Evolutionary conservation across 2,888 invertebrate species (phyloP).

Genomic region (Drosophila nr. fundita): DNA sequence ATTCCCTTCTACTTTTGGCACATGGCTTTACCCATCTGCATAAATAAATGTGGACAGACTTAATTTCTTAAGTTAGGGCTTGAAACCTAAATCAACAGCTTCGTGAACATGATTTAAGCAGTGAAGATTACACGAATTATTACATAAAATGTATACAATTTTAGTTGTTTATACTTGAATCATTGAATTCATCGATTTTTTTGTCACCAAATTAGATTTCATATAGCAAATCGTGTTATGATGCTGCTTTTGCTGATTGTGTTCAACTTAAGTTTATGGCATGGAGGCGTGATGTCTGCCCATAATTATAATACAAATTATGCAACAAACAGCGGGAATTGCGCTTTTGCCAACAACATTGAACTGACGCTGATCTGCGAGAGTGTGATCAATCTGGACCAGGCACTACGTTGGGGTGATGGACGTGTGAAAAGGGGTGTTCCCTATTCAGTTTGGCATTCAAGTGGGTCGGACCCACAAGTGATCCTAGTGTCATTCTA

Average conservation of each 20-base stretch:
- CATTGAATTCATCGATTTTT: background rate
- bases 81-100: background rate
- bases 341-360: slow-evolving; percentile 1
- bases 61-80: background rate
- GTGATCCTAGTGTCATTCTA: slow-evolving; percentile 18
- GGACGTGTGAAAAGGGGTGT: background rate
- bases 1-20: background rate
- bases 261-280: slow-evolving; percentile 2
- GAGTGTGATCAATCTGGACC: background rate
- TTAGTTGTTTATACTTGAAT: background rate
- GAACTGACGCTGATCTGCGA: slow-evolving; percentile 8
- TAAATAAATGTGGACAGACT: background rate
- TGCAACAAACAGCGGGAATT: background rate
- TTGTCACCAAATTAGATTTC: slow-evolving; percentile 10
- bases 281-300: background rate
- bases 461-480: fast-evolving
- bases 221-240: slow-evolving; percentile 11
- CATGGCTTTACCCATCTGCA: background rate
- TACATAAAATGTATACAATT: background rate
- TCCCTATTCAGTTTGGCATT: slow-evolving; percentile 18
- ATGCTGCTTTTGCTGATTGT: background rate
- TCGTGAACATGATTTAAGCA: background rate
- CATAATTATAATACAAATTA: background rate
- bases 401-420: slow-evolving; percentile 3
- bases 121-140: background rate